These are phyloP conservation scores for Vulpes lagopus DNA, from an alignment of 2,113 vertebrate genomes.

Conservation along the genomic window DNA sequence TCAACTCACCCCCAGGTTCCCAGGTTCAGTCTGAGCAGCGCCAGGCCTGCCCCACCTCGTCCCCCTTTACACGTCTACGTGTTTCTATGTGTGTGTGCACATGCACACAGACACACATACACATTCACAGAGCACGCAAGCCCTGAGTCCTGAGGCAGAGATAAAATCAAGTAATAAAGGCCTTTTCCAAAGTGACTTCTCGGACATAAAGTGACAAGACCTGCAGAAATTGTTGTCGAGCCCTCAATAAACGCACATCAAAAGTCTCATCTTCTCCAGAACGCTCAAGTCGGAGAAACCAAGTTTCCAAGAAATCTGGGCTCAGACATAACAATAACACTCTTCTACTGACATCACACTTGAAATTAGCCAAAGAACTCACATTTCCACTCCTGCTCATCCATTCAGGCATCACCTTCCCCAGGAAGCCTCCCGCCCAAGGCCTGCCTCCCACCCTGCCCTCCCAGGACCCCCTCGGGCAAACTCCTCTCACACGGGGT, in stretches of 20 bases:
- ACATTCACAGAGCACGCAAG: background rate
- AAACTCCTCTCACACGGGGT: background rate
- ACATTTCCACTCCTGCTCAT: background rate
- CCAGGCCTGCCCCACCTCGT: background rate
- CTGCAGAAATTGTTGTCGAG: background rate
- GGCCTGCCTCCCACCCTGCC: background rate
- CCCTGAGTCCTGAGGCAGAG: background rate
- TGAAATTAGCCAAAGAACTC: background rate
- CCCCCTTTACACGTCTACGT: background rate
- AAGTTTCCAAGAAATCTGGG: background rate
- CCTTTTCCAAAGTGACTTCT: background rate
- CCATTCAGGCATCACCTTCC: background rate
- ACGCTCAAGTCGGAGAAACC: background rate
- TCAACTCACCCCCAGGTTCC: background rate
- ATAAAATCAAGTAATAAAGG: background rate
- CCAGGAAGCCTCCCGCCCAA: background rate
- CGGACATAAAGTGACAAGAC: rapidly evolving
- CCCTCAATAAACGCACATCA: background rate
- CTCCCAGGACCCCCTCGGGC: background rate
- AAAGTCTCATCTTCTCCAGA: background rate
- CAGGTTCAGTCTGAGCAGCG: background rate
- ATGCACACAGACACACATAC: background rate
- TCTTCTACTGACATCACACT: background rate
- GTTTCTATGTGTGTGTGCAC: rapidly evolving
- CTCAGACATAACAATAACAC: background rate